Evolutionary conservation across 2,797 vertebrate genomes (phyloP).

Genomic region (Pangasius sanitwongsei): DNA sequence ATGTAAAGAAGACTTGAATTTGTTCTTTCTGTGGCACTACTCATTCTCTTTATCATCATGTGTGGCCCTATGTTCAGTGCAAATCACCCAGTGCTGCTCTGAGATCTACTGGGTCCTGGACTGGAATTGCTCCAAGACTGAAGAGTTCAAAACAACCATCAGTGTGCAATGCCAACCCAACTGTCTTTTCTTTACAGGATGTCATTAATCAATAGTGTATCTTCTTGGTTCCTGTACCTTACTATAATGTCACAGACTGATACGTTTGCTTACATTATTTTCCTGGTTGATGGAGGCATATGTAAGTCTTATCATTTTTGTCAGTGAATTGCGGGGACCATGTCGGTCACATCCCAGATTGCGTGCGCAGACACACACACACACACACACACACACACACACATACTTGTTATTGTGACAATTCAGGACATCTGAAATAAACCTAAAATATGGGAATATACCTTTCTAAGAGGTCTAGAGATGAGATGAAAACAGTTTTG

Average conservation of each 20-base stretch:
- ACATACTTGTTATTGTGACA: no score
- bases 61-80: neutral
- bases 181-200: neutral
- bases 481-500: no score
- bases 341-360: neutral
- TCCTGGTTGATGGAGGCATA: neutral
- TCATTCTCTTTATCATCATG: neutral
- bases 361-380: neutral
- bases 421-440: no score
- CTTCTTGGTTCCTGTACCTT: neutral
- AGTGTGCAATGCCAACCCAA: slow-evolving; percentile 9
- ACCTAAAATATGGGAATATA: no score
- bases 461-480: no score
- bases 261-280: neutral
- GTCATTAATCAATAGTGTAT: neutral
- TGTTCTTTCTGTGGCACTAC: slow-evolving; percentile 19
- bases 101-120: neutral
- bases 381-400: neutral
- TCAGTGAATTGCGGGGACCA: neutral
- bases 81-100: neutral
- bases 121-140: neutral
- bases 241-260: neutral
- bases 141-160: slow-evolving; percentile 13
- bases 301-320: neutral
- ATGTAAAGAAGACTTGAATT: slow-evolving; percentile 2